Percentiles rank a stretch among this genome's conserved stretches.
phyloP scores from a whole-genome alignment of 30 jellyfish, hydroid and myxozoan genomes.

The Turritopsis rubra region DNA sequence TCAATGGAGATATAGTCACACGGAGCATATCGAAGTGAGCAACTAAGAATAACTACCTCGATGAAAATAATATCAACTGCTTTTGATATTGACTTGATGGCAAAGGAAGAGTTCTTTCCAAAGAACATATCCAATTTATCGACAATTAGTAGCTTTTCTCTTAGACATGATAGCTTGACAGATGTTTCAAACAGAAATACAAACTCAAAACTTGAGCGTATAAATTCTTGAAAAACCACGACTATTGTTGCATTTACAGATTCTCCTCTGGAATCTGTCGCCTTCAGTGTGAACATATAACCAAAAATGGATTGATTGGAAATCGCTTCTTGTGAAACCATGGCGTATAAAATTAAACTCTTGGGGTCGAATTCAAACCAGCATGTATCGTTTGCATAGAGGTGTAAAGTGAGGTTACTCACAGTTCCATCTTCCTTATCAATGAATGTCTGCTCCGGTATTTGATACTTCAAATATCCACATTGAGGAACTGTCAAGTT shows the following conservation, averaged over 20 bases:
- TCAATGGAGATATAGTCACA: constrained; percentile 29
- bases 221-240: neutral
- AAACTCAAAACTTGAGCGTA: constrained; percentile 2
- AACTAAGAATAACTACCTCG: constrained; percentile 14
- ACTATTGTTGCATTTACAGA: constrained; percentile 12
- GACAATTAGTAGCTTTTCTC: constrained; percentile 4
- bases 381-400: neutral
- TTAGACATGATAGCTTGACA: constrained; percentile 12
- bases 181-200: constrained; percentile 12
- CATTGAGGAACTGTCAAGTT: constrained; percentile 8
- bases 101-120: neutral
- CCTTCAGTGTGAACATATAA: neutral
- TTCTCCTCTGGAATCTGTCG: constrained; percentile 30
- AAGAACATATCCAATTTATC: constrained; percentile 13
- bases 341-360: constrained; percentile 10
- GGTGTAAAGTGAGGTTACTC: constrained; percentile 13
- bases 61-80: constrained; percentile 28
- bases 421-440: constrained; percentile 35
- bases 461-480: constrained; percentile 26
- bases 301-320: neutral
- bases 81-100: constrained; percentile 13
- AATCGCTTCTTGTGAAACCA: neutral
- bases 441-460: constrained; percentile 25
- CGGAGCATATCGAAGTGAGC: constrained; percentile 24
- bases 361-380: constrained; percentile 22